phyloP scores from a whole-genome alignment of 2,113 vertebrate genomes.

The Menura novaehollandiae region DNA sequence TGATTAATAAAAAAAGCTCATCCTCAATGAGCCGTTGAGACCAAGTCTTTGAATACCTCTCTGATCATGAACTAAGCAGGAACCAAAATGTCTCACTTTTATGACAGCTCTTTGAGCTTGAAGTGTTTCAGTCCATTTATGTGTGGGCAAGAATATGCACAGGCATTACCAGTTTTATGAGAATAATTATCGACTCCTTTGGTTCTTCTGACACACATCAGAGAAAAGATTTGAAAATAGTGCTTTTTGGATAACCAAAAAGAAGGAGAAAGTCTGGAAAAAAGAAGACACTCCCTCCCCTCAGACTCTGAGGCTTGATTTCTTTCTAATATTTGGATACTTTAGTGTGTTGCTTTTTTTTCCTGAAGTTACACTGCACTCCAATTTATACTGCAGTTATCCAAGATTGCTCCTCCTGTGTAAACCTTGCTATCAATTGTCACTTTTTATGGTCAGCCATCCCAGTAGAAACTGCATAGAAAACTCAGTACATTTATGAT shows the following conservation, averaged over 20 bases:
- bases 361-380: neutral
- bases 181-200: neutral
- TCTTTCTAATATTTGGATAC: neutral
- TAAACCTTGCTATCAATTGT: neutral
- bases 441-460: neutral
- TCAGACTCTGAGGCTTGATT: neutral
- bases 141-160: neutral
- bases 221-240: neutral
- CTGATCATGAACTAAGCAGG: neutral
- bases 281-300: neutral
- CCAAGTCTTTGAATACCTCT: neutral
- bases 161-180: neutral
- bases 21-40: neutral
- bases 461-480: neutral
- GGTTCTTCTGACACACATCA: neutral
- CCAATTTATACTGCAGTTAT: neutral
- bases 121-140: neutral
- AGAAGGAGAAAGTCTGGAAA: neutral
- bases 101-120: neutral
- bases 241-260: neutral
- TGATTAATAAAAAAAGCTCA: neutral
- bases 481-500: neutral
- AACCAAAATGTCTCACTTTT: neutral
- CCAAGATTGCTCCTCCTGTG: neutral
- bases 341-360: neutral